phyloP scores from a whole-genome alignment of 2,797 vertebrate species.

The Pachyuromys duprasi region DNA sequence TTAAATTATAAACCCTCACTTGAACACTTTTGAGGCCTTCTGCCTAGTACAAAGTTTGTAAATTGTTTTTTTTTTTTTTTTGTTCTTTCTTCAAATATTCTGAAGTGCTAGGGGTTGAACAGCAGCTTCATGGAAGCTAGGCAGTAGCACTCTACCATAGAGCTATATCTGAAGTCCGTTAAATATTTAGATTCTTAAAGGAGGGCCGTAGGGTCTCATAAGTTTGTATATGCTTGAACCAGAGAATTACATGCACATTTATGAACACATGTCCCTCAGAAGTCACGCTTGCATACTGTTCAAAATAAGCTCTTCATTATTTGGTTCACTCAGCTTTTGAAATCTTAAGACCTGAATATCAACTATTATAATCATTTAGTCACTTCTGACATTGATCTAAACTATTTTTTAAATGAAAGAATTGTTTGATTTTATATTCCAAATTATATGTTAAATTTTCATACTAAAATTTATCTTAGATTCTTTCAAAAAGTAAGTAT shows the following conservation, averaged over 20 bases:
- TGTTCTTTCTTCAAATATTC: not conserved
- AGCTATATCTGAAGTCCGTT: not conserved
- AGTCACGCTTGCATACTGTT: not conserved
- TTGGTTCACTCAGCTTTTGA: not conserved
- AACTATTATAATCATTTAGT: not conserved
- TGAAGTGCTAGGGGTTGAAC: not conserved
- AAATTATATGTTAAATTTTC: not conserved
- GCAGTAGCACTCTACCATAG: not conserved
- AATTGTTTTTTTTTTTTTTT: not conserved
- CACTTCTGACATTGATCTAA: conserved; percentile 26
- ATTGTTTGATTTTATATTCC: not conserved
- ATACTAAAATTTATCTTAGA: not conserved
- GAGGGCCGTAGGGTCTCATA: not conserved
- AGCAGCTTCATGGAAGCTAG: not conserved
- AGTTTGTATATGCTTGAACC: not conserved
- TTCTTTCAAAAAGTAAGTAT: conserved; percentile 28
- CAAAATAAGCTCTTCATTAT: not conserved
- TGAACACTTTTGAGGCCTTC: not conserved
- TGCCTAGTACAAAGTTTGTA: not conserved
- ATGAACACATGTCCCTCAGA: not conserved
- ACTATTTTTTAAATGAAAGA: not conserved
- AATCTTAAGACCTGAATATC: not conserved
- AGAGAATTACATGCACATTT: not conserved
- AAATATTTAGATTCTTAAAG: not conserved
- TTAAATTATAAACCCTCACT: not conserved